Evolutionary conservation across 2,797 vertebrate genomes (phyloP).

Genomic region (Gallinago nigripennis): DNA sequence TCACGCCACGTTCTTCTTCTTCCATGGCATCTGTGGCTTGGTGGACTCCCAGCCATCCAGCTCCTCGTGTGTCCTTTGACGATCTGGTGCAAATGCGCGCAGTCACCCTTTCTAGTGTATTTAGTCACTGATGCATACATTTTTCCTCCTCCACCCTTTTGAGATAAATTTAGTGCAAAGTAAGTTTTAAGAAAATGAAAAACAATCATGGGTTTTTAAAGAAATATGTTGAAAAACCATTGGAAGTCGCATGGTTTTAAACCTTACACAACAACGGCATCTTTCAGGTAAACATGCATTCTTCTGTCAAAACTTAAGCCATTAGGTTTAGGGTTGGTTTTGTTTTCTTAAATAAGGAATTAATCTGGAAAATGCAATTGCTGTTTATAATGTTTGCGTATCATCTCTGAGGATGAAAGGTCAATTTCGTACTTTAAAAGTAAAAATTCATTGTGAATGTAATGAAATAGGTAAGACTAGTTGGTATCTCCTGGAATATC

Average conservation of each 20-base stretch:
- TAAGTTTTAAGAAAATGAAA: accelerated
- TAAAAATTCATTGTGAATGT: neutral
- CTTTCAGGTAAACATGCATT: neutral
- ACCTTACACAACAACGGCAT: neutral
- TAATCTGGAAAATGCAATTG: neutral
- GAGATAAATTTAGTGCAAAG: neutral
- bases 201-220: neutral
- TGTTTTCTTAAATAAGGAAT: neutral
- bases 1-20: accelerated
- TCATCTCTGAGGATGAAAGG: neutral
- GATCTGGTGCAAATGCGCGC: accelerated
- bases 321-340: accelerated
- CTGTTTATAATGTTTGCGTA: neutral
- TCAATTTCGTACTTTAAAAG: neutral
- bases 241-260: neutral
- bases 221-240: neutral
- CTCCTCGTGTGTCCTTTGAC: accelerated
- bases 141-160: neutral
- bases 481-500: neutral
- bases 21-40: accelerated
- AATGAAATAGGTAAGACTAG: neutral
- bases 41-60: accelerated
- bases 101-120: accelerated
- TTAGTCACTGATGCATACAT: accelerated
- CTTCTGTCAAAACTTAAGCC: neutral